Evolutionary conservation across 2,888 invertebrate genomes (phyloP).

Genomic region (Melinaea menophilus): DNA sequence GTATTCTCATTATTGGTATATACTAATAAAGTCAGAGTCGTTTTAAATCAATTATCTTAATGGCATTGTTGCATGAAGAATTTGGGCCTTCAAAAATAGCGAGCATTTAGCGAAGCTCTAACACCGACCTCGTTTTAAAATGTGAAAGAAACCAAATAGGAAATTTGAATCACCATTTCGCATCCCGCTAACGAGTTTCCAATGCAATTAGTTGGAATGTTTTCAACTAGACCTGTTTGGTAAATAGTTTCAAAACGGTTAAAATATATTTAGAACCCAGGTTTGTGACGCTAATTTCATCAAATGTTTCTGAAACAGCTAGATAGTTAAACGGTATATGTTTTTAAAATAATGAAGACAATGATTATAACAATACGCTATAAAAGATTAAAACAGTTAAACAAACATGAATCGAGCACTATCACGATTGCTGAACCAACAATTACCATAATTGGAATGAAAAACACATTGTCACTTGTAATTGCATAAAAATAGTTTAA

Average conservation of each 20-base stretch:
- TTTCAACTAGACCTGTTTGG: slow-evolving; percentile 34
- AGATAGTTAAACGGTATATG: background rate
- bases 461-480: slow-evolving; percentile 7
- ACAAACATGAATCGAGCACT: background rate
- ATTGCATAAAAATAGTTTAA: slow-evolving; percentile 8
- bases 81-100: slow-evolving; percentile 18
- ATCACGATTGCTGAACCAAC: background rate
- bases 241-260: slow-evolving; percentile 30
- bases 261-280: slow-evolving; percentile 9
- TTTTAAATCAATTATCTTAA: slow-evolving; percentile 16
- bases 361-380: background rate
- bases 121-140: slow-evolving; percentile 43
- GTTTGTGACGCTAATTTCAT: background rate
- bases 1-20: too few species aligned
- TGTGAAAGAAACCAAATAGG: slow-evolving; percentile 57
- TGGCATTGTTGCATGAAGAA: slow-evolving; percentile 20
- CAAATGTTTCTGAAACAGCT: background rate
- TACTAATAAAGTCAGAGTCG: background rate
- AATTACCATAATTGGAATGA: slow-evolving; percentile 8
- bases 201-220: slow-evolving; percentile 53
- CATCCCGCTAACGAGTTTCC: slow-evolving; percentile 55
- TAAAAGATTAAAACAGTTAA: background rate
- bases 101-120: slow-evolving; percentile 48
- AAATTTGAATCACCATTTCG: slow-evolving; percentile 63
- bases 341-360: background rate